Percentiles rank a stretch among this genome's conserved stretches.
phyloP scores from a whole-genome alignment of 2,888 invertebrate species.

The Amphipyra tragopoginis region DNA sequence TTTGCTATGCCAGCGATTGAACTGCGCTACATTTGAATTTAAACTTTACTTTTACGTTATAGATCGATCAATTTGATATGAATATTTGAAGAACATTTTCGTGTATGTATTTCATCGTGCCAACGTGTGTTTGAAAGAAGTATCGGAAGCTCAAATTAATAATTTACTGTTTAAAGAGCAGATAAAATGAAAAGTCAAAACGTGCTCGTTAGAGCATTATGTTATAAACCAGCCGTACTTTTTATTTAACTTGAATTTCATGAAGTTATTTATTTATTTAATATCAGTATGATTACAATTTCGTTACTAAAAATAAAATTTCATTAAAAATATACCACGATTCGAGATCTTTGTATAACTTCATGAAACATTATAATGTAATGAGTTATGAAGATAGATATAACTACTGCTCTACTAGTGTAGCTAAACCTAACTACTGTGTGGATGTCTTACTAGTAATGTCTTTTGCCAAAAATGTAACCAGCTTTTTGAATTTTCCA shows the following conservation, averaged over 20 bases:
- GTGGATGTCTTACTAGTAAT: slow-evolving; percentile 27
- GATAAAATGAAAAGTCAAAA: not conserved
- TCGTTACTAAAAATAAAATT: no score
- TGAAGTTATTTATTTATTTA: slow-evolving; percentile 48
- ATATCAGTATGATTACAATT: no score
- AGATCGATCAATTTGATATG: no score
- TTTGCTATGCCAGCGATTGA: no score
- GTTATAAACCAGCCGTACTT: slow-evolving; percentile 57
- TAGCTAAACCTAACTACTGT: slow-evolving; percentile 54
- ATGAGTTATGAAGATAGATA: slow-evolving; percentile 51
- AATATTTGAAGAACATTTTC: no score
- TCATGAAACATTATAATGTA: slow-evolving; percentile 45
- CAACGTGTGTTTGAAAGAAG: not conserved
- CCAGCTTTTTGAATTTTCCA: slow-evolving; percentile 38
- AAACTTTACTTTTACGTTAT: no score
- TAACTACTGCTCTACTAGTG: slow-evolving; percentile 54
- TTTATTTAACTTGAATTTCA: slow-evolving; percentile 38
- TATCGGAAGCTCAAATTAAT: slow-evolving; percentile 13
- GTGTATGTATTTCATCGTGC: no score
- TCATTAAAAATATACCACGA: no score
- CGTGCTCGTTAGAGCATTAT: not conserved
- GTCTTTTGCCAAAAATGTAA: slow-evolving; percentile 24
- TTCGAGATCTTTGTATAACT: slow-evolving; percentile 31
- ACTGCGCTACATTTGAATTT: no score
- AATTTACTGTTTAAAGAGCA: not conserved